Percentiles rank a stretch among this genome's conserved stretches.
Conservation (phyloP, 1,140 invertebrate genomes). For the Bombus huntii region DNA sequence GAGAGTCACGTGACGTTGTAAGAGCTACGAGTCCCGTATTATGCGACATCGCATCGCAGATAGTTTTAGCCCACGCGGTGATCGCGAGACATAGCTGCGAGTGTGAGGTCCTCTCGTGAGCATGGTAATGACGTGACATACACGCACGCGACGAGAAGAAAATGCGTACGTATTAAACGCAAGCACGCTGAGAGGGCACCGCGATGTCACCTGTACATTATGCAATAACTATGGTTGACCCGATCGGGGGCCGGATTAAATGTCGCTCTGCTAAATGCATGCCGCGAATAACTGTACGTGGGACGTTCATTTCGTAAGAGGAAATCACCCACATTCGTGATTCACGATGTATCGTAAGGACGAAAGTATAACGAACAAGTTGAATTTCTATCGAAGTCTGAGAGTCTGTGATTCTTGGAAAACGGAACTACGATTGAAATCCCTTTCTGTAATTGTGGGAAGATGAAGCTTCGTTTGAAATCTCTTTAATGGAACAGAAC, state of each 20-base stretch:
- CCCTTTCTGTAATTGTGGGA: too few species aligned
- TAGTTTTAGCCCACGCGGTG: constrained; percentile 58
- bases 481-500: too few species aligned
- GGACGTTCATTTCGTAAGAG: constrained; percentile 53
- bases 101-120: constrained; percentile 43
- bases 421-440: not conserved
- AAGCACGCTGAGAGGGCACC: constrained; percentile 52
- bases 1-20: constrained; percentile 34
- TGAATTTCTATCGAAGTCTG: not conserved
- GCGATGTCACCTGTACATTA: constrained; percentile 64
- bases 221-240: constrained; percentile 51
- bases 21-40: constrained; percentile 29
- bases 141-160: constrained; percentile 52
- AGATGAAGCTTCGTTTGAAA: too few species aligned
- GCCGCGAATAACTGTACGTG: constrained; percentile 49
- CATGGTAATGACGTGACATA: constrained; percentile 67
- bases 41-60: constrained; percentile 37
- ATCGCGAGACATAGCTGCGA: constrained; percentile 34
- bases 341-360: not conserved
- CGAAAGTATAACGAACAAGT: constrained; percentile 22
- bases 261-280: constrained; percentile 58
- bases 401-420: too few species aligned
- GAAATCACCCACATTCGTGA: constrained; percentile 49
- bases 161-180: constrained; percentile 58
- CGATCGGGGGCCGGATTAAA: constrained; percentile 53